A percentile compares a stretch with the other conserved stretches of the same genome.
These are phyloP conservation scores for Bergia sp. DNA, from an alignment of 92 coral and sea anemone genomes.

Conservation along the genomic window DNA sequence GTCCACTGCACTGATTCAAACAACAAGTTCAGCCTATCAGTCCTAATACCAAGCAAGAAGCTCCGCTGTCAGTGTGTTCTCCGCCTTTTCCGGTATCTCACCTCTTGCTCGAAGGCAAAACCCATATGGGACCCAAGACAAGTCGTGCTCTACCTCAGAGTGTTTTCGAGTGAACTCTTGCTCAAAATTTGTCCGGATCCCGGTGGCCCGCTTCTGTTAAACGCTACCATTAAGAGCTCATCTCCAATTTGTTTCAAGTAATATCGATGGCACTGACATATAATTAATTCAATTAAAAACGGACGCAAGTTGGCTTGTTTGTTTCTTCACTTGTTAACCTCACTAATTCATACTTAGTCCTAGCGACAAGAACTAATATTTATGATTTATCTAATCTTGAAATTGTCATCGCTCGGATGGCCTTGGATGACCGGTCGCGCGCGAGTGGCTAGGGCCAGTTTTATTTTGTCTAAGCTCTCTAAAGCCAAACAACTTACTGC, in stretches of 20 bases:
- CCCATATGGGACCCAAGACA: conserved; percentile 52
- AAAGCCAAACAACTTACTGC: not conserved
- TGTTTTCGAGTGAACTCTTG: not conserved
- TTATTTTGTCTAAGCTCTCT: not conserved
- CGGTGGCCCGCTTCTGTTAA: conserved; percentile 76
- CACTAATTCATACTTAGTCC: conserved; percentile 61
- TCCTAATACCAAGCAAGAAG: conserved; percentile 32
- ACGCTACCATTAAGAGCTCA: conserved; percentile 83
- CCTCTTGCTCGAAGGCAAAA: conserved; percentile 71
- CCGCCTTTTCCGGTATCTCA: conserved; percentile 88
- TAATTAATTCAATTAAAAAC: conserved; percentile 75
- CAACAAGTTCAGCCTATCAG: not conserved
- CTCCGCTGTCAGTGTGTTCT: conserved; percentile 55
- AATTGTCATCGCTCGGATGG: conserved; percentile 17
- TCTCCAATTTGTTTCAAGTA: conserved; percentile 66
- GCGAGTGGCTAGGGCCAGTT: not conserved
- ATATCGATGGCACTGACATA: conserved; percentile 72
- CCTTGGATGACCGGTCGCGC: conserved; percentile 15
- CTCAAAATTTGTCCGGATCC: not conserved
- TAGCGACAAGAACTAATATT: conserved; percentile 61
- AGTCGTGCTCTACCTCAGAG: not conserved
- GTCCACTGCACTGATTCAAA: not conserved
- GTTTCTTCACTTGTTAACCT: conserved; percentile 78
- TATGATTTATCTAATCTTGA: conserved; percentile 59
- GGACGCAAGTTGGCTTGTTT: conserved; percentile 48